phyloP scores from a whole-genome alignment of 1,140 invertebrate species.

The Orussus abietinus region DNA sequence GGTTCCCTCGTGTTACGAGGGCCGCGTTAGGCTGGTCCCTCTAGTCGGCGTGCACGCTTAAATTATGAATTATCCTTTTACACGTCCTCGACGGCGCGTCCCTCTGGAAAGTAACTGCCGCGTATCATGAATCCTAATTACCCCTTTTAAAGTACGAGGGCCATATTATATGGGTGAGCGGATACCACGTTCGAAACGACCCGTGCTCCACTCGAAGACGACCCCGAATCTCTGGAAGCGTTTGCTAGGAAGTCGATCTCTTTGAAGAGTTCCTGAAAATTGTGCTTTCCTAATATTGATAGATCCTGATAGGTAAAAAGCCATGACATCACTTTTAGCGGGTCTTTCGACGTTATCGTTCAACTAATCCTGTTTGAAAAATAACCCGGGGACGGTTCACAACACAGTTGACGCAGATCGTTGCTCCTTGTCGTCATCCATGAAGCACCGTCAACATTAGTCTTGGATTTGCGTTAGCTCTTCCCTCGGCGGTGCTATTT shows the following conservation, averaged over 20 bases:
- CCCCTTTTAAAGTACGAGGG: constrained; percentile 25
- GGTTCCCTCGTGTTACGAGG: constrained; percentile 13
- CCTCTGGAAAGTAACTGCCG: constrained; percentile 34
- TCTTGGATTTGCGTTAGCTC: too few relatives aligned
- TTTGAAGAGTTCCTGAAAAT: too few relatives aligned
- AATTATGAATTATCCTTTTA: constrained; percentile 41
- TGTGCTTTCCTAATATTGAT: not conserved
- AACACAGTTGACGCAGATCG: too few relatives aligned
- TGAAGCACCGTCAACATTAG: too few relatives aligned
- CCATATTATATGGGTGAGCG: constrained; percentile 3
- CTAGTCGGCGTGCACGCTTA: constrained; percentile 31
- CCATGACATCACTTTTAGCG: too few relatives aligned
- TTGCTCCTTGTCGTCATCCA: too few relatives aligned
- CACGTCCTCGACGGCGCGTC: constrained; percentile 22
- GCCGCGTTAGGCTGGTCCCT: constrained; percentile 21
- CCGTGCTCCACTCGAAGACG: constrained; percentile 5
- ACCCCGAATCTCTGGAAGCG: too few relatives aligned
- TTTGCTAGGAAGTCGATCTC: too few relatives aligned
- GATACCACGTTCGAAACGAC: not conserved
- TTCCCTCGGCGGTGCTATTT: too few relatives aligned
- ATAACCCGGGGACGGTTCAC: too few relatives aligned
- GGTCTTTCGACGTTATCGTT: too few relatives aligned
- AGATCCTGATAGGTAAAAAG: constrained; percentile 8
- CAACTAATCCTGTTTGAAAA: too few relatives aligned
- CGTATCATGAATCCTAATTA: constrained; percentile 43